Conservation (phyloP, 2,797 vertebrate species). For the Sylvilagus floridanus region DNA sequence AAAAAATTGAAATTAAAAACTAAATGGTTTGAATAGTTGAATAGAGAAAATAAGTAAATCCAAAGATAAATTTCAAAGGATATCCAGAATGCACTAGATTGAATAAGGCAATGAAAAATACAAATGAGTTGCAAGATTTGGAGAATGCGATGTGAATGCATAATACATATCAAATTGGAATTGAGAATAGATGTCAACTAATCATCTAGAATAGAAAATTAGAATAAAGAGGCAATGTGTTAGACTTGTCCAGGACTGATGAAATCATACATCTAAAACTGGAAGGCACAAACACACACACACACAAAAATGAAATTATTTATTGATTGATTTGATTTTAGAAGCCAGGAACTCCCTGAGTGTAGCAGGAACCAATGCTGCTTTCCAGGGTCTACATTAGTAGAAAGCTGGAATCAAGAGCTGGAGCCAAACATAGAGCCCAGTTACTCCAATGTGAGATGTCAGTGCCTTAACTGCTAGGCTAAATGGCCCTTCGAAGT, state of each 20-base stretch:
- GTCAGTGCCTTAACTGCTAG: too few species aligned
- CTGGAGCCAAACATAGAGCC: too few species aligned
- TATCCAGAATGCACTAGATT: not conserved
- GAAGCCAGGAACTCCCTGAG: too few species aligned
- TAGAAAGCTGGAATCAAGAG: too few species aligned
- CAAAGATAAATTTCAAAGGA: not conserved
- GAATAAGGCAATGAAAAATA: not conserved
- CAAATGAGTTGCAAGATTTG: not conserved
- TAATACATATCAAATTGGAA: not conserved
- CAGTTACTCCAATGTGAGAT: too few species aligned
- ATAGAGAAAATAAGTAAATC: not conserved
- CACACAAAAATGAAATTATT: not conserved
- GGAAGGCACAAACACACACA: too few species aligned
- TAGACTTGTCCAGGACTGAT: not conserved
- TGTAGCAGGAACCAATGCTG: too few species aligned
- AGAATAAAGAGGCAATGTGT: not conserved
- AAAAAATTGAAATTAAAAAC: not conserved
- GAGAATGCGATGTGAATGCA: not conserved
- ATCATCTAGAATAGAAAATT: not conserved
- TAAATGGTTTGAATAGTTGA: not conserved
- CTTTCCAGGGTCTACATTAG: too few species aligned
- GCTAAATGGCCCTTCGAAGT: not conserved
- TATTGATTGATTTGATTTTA: not conserved
- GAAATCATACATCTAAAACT: not conserved
- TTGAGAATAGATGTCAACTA: slow-evolving; percentile 21